phyloP scores from a whole-genome alignment of 2,113 vertebrate species.

The Stomatorhinus ivindoensis region DNA sequence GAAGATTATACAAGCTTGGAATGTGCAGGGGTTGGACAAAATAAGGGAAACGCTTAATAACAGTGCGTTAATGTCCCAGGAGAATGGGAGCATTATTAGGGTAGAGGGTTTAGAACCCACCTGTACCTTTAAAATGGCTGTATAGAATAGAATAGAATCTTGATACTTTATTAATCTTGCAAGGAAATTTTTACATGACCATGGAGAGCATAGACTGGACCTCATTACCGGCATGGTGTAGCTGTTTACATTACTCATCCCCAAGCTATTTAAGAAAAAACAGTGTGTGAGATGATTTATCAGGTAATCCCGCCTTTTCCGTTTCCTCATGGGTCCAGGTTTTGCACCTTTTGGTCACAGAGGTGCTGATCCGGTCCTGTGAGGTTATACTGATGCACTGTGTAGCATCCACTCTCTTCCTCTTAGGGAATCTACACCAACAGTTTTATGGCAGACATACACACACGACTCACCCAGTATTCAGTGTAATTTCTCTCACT shows the following conservation, averaged over 20 bases:
- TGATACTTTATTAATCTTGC: neutral
- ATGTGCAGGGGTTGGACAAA: neutral
- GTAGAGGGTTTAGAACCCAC: neutral
- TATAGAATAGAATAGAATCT: neutral
- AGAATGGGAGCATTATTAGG: neutral
- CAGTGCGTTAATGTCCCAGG: neutral
- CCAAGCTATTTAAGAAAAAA: neutral
- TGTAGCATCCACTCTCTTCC: neutral
- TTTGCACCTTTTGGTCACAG: neutral
- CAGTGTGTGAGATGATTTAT: neutral
- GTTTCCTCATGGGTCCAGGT: neutral
- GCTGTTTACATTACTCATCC: neutral
- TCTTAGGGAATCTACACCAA: neutral
- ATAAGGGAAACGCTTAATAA: neutral
- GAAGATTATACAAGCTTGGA: neutral
- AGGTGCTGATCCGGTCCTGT: neutral
- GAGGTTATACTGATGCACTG: neutral
- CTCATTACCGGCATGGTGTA: neutral
- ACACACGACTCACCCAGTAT: neutral
- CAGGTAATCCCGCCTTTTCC: neutral
- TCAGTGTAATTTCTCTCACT: neutral
- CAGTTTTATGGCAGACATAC: neutral
- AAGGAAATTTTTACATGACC: neutral
- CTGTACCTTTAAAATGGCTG: neutral
- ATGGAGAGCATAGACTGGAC: neutral